Base-by-base conservation (phyloP, 2,888 invertebrate species). In the Clistopyga incitator region DNA sequence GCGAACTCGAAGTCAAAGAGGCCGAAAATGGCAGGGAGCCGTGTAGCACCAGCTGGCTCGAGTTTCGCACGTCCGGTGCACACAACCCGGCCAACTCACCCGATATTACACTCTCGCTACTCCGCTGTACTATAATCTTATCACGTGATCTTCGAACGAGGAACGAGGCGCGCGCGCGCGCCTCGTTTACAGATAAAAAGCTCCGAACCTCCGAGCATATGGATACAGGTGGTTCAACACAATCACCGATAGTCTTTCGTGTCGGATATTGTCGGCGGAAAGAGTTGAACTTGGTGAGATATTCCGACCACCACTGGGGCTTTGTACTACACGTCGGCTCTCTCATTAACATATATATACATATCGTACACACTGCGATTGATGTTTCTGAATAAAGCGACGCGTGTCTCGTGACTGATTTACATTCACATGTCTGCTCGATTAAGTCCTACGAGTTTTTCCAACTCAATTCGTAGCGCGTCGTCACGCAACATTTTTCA, bases 61-160 rank as follows among this genome's bases (percentile, higher is more conserved):
- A 47, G 75, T 75, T 79, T 79, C 64, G 74, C 79, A 64, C 74
- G 74, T 64, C 65, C 71, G 74, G 74, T 59, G 34, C 18, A 52
- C 47, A n/a, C n/a, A n/a, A n/a, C 25, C 56, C 18, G 38, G n/a
- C 18, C 18, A 38, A 15, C 34, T 15, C 10, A 10, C 15, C 18
- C 47, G 50, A 29, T 64, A 75, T 75, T 47, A 61, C 29, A 54
- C 54, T 47, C 59, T 72, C 59, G 72, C 25, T 64, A 29, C 18
- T 47, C 15, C 11, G 38, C n/a, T n/a, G n/a, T n/a, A 15, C 25
- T 38, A 42, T 50, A 45, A 64, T 76, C 71, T 76, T 80, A 70
- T 83, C 75, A 29, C 29, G 47, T 25, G 52, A 72, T 77, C 78
- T 71, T 70, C 23, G 54, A 78, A 52, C 77, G 70, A 52, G 61